Base-by-base conservation (phyloP, 2,888 invertebrate species). In the Exephanes ischioxanthus region DNA sequence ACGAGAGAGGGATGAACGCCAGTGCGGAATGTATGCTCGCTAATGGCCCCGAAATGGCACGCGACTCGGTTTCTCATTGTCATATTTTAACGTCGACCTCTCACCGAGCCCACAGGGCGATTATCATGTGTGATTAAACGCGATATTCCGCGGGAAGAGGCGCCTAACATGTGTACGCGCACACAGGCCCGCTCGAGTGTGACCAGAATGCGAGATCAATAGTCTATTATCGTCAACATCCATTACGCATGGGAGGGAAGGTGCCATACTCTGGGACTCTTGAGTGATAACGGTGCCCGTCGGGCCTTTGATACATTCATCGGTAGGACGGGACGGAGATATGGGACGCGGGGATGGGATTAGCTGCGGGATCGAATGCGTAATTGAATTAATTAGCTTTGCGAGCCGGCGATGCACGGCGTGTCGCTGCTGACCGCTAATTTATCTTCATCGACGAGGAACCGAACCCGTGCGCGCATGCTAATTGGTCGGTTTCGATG, bases 41-140 rank as follows among this genome's bases (percentile, higher is more conserved):
- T 91, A 92, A 92, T 92, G 91, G 91, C 91, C 91, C 91, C 88
- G 88, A 89, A 92, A 92, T 90, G 88, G 90, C 87, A 87, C 88
- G 30, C 45, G 19, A 6, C 37, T 51, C n/a, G 19, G 41, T 66
- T 61, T 67, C 37, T 73, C 72, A 51, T 79, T 73, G 51, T 30
- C 33, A 58, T 58, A 68, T 51, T n/a, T 16, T 33, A 22, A 33
- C 53, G 22, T 68, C 58, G 11, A 9, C 11, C 22, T 58, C 26
- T 41, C 41, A 41, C 41, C 41, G 41, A 41, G 4, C 26, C 11
- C 9, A 26, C 3, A 22, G 58, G 4, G 19, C 19, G 77, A 83
- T 83, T 72, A 83, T 77, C 71, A 70, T 37, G 33, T 58, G 51
- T 76, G 75, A 70, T 81, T 70, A 45, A 45, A 26, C 33, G 22